phyloP scores from a whole-genome alignment of 2,888 invertebrate genomes.

The Mesorhabditis spiculigera region DNA sequence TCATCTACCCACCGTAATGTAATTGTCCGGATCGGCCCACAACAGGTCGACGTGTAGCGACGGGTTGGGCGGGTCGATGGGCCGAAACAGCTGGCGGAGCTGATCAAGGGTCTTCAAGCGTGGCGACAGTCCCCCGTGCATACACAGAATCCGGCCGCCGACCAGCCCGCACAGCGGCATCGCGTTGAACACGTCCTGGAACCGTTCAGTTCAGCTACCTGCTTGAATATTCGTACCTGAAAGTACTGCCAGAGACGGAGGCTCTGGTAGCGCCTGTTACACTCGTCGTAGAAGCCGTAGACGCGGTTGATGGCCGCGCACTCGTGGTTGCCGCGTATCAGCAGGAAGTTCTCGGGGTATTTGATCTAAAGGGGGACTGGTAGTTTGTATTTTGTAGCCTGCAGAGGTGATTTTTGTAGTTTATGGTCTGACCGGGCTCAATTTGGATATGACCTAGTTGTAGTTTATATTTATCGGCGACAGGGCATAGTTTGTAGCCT shows the following conservation, averaged over 20 bases:
- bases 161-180: conserved; percentile 44
- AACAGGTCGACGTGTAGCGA: conserved; percentile 60
- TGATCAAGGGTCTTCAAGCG: conserved; percentile 34
- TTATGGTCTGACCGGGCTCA: too few species aligned
- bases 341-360: conserved; percentile 35
- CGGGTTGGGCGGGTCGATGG: conserved; percentile 55
- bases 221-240: conserved; percentile 22
- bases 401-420: too few species aligned
- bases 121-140: conserved; percentile 47
- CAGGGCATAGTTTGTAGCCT: too few species aligned
- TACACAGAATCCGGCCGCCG: conserved; percentile 38
- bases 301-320: conserved; percentile 33
- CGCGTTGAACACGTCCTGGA: conserved; percentile 38
- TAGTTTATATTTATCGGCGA: too few species aligned
- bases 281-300: conserved; percentile 48
- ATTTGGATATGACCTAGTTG: too few species aligned
- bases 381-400: too few species aligned
- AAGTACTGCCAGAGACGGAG: conserved; percentile 38
- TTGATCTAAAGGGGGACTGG: conserved; percentile 9
- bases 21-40: conserved; percentile 61
- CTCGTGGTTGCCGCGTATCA: conserved; percentile 42
- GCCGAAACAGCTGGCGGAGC: conserved; percentile 25
- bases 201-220: conserved; percentile 9
- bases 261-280: conserved; percentile 38
- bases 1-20: conserved; percentile 8